A percentile compares a stretch with the other conserved stretches of the same genome.
Conservation (phyloP, 2,888 invertebrate genomes). For the Calliopum simillimum region DNA sequence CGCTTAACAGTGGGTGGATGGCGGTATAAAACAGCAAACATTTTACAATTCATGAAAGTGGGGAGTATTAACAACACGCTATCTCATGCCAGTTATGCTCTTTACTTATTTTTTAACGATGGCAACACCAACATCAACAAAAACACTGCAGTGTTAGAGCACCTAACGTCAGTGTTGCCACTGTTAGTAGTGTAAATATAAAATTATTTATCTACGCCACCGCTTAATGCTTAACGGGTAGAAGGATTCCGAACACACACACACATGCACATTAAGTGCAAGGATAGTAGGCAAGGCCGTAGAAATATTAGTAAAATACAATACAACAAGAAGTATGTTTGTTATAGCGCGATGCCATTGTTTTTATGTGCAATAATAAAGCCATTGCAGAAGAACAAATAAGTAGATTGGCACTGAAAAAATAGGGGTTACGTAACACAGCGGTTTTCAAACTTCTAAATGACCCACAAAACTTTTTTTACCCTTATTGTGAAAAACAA, state of each 20-base stretch:
- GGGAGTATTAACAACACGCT: constrained; percentile 4
- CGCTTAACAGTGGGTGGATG: neutral
- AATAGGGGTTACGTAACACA: too few relatives aligned
- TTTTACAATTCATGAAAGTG: neutral
- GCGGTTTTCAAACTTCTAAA: too few relatives aligned
- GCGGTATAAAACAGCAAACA: neutral
- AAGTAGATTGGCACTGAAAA: neutral
- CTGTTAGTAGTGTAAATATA: constrained; percentile 13
- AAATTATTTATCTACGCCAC: constrained; percentile 27
- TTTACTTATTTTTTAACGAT: neutral
- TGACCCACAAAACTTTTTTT: too few relatives aligned
- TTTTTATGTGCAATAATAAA: constrained; percentile 12
- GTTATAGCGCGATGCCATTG: too few relatives aligned
- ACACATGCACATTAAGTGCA: neutral
- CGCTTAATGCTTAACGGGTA: constrained; percentile 20
- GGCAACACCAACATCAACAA: constrained; percentile 18
- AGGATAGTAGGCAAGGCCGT: too few relatives aligned
- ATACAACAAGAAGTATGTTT: neutral
- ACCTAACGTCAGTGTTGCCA: constrained; percentile 12
- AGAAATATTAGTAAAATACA: neutral
- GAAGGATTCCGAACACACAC: too few relatives aligned
- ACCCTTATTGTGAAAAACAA: too few relatives aligned
- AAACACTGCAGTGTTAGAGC: neutral
- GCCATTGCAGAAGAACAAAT: neutral
- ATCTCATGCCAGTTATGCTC: neutral